These are phyloP conservation scores for Rhincodon typus DNA, from an alignment of 2,797 vertebrate genomes.

Conservation along the genomic window DNA sequence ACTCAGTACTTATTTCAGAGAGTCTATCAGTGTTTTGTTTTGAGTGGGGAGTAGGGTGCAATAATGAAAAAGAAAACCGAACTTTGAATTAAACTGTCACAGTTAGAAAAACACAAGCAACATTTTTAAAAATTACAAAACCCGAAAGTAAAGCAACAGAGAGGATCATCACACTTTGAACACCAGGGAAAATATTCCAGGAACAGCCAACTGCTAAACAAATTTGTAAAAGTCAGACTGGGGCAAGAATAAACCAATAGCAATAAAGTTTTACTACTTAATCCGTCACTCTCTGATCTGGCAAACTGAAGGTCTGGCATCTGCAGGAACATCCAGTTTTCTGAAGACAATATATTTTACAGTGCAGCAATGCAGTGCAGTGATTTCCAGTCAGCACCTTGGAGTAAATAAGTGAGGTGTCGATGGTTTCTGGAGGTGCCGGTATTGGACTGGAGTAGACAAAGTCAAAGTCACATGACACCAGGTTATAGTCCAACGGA, in stretches of 20 bases:
- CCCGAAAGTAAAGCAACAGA: neutral
- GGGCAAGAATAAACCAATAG: neutral
- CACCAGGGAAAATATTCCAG: neutral
- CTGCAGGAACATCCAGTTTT: too few relatives aligned
- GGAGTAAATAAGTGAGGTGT: too few relatives aligned
- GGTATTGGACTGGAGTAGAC: too few relatives aligned
- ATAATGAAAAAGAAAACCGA: neutral
- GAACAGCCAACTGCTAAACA: neutral
- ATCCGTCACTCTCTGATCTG: too few relatives aligned
- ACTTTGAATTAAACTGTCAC: neutral
- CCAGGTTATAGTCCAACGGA: too few relatives aligned
- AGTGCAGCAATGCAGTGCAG: too few relatives aligned
- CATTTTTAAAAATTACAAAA: neutral
- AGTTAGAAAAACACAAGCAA: neutral
- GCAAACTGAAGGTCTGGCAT: too few relatives aligned
- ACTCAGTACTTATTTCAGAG: neutral
- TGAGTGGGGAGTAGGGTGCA: neutral
- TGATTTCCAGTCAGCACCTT: too few relatives aligned
- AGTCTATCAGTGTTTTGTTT: neutral
- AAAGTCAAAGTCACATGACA: too few relatives aligned
- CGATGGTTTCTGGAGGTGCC: too few relatives aligned
- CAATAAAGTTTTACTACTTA: too few relatives aligned
- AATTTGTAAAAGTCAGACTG: neutral
- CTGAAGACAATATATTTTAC: too few relatives aligned
- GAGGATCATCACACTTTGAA: neutral